These are phyloP conservation scores for Colostygia pectinataria DNA, from an alignment of 2,888 invertebrate genomes.

Conservation along the genomic window DNA sequence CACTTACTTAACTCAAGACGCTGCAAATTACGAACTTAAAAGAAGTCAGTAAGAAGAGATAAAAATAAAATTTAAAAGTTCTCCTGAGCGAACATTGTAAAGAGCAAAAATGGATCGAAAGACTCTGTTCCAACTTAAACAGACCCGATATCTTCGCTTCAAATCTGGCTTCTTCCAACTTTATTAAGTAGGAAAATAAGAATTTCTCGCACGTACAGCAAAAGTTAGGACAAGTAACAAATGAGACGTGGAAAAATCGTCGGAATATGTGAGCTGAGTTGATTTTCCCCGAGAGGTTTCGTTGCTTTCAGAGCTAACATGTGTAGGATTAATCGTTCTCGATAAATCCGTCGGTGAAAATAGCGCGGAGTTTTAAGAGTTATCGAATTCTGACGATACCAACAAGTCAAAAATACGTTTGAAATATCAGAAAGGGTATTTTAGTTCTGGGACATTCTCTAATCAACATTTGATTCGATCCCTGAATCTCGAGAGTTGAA, in stretches of 20 bases:
- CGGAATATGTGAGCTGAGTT: constrained; percentile 70
- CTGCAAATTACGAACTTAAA: too few species aligned
- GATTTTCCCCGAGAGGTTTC: constrained; percentile 61
- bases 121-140: constrained; percentile 26
- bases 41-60: not conserved
- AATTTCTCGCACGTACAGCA: constrained; percentile 61
- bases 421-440: too few species aligned
- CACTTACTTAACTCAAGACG: not conserved
- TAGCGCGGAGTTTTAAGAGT: constrained; percentile 24
- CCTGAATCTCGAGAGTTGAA: too few species aligned
- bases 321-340: constrained; percentile 57
- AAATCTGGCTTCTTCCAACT: constrained; percentile 47
- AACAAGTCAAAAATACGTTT: too few species aligned
- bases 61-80: constrained; percentile 25
- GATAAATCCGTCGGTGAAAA: constrained; percentile 51
- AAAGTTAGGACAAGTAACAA: constrained; percentile 69
- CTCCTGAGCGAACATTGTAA: constrained; percentile 18
- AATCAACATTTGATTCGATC: too few species aligned
- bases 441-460: too few species aligned
- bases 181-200: constrained; percentile 53
- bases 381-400: too few species aligned
- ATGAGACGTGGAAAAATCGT: constrained; percentile 74
- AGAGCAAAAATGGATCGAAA: constrained; percentile 31
- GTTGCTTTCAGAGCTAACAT: constrained; percentile 45
- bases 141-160: constrained; percentile 41